Evolutionary conservation across 2,113 vertebrate genomes (phyloP).

Genomic region (Ptilonorhynchus violaceus): DNA sequence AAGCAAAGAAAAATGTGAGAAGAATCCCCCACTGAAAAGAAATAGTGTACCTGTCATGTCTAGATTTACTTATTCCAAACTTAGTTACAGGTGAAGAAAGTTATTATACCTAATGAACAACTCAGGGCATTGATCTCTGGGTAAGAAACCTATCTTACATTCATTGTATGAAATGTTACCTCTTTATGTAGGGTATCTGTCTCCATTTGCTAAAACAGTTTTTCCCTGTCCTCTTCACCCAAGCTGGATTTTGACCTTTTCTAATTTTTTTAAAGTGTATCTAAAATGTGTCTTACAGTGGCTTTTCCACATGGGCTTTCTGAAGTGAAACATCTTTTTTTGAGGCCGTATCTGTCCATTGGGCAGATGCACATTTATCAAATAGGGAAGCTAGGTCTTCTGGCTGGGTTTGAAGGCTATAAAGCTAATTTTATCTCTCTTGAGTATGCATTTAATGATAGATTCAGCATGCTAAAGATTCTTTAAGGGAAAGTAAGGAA

Average conservation of each 20-base stretch:
- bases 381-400: background rate
- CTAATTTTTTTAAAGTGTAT: background rate
- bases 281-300: background rate
- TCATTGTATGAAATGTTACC: background rate
- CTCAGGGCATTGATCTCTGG: background rate
- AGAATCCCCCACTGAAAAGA: background rate
- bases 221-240: background rate
- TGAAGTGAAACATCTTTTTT: background rate
- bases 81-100: background rate
- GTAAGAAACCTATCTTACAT: background rate
- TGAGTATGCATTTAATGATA: background rate
- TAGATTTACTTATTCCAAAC: background rate
- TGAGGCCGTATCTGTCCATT: background rate
- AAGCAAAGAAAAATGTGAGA: background rate
- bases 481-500: background rate
- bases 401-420: background rate
- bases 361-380: background rate
- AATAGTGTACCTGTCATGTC: background rate
- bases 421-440: background rate
- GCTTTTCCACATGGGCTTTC: background rate
- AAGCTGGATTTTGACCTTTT: background rate
- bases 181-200: background rate
- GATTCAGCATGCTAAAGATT: background rate
- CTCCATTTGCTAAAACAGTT: background rate
- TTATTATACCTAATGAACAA: background rate